A percentile compares a stretch with the other conserved stretches of the same genome.
phyloP scores from a whole-genome alignment of 2,113 vertebrate species.

The Carassius gibelio region DNA sequence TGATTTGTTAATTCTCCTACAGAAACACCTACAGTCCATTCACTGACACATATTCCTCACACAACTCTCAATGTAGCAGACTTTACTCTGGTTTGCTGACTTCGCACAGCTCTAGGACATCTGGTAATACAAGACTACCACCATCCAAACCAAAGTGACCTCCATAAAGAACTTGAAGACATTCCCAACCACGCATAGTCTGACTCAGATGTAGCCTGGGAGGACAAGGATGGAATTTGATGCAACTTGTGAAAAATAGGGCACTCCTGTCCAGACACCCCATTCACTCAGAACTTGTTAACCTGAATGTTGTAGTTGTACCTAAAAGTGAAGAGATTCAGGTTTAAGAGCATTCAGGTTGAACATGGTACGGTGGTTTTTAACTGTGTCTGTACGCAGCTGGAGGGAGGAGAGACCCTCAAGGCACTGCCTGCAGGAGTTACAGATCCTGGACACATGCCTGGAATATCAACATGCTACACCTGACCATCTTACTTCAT shows the following conservation, averaged over 20 bases:
- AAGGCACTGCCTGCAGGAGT: constrained; percentile 26
- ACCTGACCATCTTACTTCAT: background rate
- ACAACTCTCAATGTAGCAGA: background rate
- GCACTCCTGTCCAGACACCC: background rate
- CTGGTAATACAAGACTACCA: background rate
- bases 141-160: background rate
- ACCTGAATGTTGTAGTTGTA: background rate
- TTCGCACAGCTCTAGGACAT: background rate
- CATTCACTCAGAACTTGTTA: background rate
- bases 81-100: background rate
- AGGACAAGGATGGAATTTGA: background rate
- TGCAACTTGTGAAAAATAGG: background rate
- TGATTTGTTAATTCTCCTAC: background rate
- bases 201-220: background rate
- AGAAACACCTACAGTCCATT: background rate
- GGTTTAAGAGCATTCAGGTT: background rate
- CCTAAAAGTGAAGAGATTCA: background rate
- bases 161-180: background rate
- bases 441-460: background rate
- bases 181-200: background rate
- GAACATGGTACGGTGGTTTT: background rate
- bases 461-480: constrained; percentile 15
- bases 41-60: background rate
- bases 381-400: background rate
- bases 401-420: constrained; percentile 19